A percentile compares a stretch with the other conserved stretches of the same genome.
Conservation (phyloP, 2,888 invertebrate species). For the Ophion slaviceki region DNA sequence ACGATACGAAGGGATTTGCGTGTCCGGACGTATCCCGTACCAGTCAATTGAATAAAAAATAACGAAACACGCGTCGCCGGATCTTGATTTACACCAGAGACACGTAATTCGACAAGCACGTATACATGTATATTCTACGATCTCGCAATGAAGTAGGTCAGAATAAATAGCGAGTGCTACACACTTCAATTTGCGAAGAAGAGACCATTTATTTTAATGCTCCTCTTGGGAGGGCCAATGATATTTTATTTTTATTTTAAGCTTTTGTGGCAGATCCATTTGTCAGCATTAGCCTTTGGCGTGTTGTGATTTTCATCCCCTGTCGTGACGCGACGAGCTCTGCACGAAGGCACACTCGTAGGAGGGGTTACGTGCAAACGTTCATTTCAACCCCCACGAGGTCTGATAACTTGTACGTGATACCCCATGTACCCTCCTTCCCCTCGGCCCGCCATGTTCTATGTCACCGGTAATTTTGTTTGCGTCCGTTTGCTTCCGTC, state of each 20-base stretch:
- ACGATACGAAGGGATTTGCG: not conserved
- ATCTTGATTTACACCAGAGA: not conserved
- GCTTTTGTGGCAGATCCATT: conserved; percentile 34
- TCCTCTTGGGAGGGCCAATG: conserved; percentile 26
- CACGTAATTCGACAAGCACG: not conserved
- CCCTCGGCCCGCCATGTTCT: not conserved
- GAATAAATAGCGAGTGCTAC: conserved; percentile 6
- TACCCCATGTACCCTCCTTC: not conserved
- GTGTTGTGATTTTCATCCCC: conserved; percentile 51
- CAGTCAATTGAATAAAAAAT: not conserved
- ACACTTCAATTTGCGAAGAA: conserved; percentile 25
- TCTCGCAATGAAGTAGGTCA: conserved; percentile 15
- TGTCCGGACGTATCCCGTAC: not conserved
- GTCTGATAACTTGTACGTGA: conserved; percentile 23
- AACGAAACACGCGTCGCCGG: not conserved
- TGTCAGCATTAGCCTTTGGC: conserved; percentile 55
- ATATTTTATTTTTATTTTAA: conserved; percentile 28
- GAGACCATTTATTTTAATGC: conserved; percentile 45
- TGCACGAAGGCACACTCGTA: conserved; percentile 37
- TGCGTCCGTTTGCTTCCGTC: conserved; percentile 6
- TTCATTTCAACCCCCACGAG: conserved; percentile 22
- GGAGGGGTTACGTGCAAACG: conserved; percentile 38
- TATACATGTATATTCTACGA: not conserved
- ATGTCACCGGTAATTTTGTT: conserved; percentile 1
- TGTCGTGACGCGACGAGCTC: conserved; percentile 18